Percentiles rank a stretch among this genome's conserved stretches.
phyloP scores from a whole-genome alignment of 2,888 invertebrate genomes.

The Microdon myrmicae region DNA sequence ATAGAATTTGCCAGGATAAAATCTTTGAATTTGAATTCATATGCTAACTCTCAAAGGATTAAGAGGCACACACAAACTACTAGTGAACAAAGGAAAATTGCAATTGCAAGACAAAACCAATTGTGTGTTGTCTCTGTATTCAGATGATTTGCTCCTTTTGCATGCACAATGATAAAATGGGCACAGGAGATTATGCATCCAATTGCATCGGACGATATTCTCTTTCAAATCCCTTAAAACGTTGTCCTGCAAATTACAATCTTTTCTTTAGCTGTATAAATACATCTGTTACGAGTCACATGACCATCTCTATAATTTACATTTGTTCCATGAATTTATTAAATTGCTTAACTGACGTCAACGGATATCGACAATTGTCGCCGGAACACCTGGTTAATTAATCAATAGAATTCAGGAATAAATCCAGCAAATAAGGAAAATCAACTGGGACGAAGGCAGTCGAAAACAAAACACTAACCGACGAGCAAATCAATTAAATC shows the following conservation, averaged over 20 bases:
- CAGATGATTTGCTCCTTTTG: slow-evolving; percentile 18
- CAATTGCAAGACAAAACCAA: too few species aligned
- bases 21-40: slow-evolving; percentile 5
- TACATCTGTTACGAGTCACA: slow-evolving; percentile 13
- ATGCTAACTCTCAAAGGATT: slow-evolving; percentile 3
- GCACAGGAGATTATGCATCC: slow-evolving; percentile 28
- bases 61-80: slow-evolving; percentile 1
- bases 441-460: slow-evolving; percentile 7
- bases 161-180: slow-evolving; percentile 30
- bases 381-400: slow-evolving; percentile 49
- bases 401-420: slow-evolving; percentile 37
- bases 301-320: slow-evolving; percentile 14
- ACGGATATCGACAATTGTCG: slow-evolving; percentile 13
- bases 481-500: slow-evolving; percentile 49
- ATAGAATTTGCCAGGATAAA: too few species aligned
- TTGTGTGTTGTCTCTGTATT: slow-evolving; percentile 31
- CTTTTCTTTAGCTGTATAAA: slow-evolving; percentile 28
- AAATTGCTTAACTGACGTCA: slow-evolving; percentile 12
- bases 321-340: slow-evolving; percentile 24
- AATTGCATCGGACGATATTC: slow-evolving; percentile 43
- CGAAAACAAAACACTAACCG: slow-evolving; percentile 4
- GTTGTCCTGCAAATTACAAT: slow-evolving; percentile 34
- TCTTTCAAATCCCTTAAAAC: slow-evolving; percentile 17
- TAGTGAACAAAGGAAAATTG: slow-evolving; percentile 5
- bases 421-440: slow-evolving; percentile 27